Base-by-base conservation (phyloP, 2,888 invertebrate genomes). In the Rhingia campestris region DNA sequence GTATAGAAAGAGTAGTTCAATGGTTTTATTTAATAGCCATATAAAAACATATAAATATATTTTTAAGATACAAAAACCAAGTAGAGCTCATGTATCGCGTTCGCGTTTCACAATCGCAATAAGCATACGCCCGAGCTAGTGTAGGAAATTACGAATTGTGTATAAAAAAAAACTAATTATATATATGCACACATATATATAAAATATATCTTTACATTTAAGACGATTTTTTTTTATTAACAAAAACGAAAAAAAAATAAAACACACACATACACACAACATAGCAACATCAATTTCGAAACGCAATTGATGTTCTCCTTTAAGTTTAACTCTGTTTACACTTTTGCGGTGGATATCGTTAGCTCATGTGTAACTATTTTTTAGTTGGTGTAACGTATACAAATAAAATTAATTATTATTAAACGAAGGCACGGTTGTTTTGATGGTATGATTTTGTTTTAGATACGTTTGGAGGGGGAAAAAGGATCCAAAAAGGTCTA, bases 321-420 rank as follows among this genome's bases (percentile, higher is more conserved):
- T 82, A 69, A 79, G 67, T 82, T 82, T 66, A 56, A 81, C 39
- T 63, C 45, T 81, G 64, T 58, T 39, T 6, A 76, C 61, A 72
- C 51, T 41, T 41, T 49, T 58, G 45, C 43, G 67, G 79, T 84
- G 43, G 59, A 66, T 84, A 75, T 70, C 84, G 74, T 80, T 80
- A 80, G 59, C 58, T 84, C 64, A 69, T 74, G 79, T 84, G 73
- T 74, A 67, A 67, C 66, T 77, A 73, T 54, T 84, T 49, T 84
- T 80, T 58, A 80, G 74, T 84, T 84, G 84, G 80, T 84, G 74
- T 84, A 79, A 74, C 80, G 75, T 80, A 70, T 73, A 22, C 22
- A 53, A 82, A 84, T 80, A 84, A 84, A 84, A 59, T 22, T 74
- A 80, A 75, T 49, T 74, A 84, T 70, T 80, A 75, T 43, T 72